Conservation (phyloP, 2,888 invertebrate species). For the Machimus rusticus region DNA sequence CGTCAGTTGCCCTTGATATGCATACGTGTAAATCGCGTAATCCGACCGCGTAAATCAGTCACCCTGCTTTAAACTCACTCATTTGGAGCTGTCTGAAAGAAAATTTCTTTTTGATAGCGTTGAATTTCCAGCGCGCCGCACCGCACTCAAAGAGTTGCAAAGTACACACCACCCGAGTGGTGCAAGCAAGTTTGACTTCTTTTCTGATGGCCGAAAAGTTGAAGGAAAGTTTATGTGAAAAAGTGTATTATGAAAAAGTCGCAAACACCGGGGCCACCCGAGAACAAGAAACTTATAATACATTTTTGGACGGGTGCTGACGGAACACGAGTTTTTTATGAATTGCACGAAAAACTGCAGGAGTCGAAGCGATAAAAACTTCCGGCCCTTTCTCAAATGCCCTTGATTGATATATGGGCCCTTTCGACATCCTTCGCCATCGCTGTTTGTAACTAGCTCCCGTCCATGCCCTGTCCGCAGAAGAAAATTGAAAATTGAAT, state of each 20-base stretch:
- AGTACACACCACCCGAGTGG: not conserved
- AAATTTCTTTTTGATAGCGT: not conserved
- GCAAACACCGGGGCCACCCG: not conserved
- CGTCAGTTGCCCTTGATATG: not conserved
- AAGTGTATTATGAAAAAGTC: not conserved
- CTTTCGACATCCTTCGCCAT: not conserved
- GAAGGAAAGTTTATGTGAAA: not conserved
- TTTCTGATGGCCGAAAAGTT: not conserved
- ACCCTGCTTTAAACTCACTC: not conserved
- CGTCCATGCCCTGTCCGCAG: not conserved
- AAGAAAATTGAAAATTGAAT: not conserved
- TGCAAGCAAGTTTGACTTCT: not conserved
- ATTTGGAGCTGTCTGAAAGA: not conserved
- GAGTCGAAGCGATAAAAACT: not conserved
- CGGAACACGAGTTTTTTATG: not conserved
- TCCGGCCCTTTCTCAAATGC: not conserved
- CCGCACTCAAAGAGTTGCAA: not conserved
- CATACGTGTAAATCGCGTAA: not conserved
- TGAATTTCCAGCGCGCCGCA: not conserved
- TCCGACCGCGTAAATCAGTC: not conserved
- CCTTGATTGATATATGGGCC: not conserved
- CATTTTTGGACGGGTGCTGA: not conserved
- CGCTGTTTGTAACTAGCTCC: not conserved
- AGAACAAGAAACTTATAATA: not conserved
- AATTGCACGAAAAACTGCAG: not conserved